Evolutionary conservation across 2,797 vertebrate genomes (phyloP).

Genomic region (Stomatorhinus walkeri): DNA sequence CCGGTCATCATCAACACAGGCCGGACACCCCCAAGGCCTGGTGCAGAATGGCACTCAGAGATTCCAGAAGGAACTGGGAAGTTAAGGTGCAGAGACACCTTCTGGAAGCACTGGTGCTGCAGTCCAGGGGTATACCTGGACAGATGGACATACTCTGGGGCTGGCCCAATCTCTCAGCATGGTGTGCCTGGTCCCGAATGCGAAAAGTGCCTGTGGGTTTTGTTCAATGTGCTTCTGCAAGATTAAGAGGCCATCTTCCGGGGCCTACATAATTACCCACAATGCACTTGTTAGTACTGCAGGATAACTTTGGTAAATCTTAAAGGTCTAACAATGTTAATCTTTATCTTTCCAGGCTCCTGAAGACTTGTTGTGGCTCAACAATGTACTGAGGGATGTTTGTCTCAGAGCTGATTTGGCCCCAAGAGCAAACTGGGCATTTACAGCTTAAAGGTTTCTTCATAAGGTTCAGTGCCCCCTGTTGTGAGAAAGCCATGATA

Average conservation of each 20-base stretch:
- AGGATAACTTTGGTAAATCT: not conserved
- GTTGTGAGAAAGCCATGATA: not conserved
- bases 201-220: not conserved
- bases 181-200: not conserved
- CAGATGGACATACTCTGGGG: not conserved
- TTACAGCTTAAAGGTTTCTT: not conserved
- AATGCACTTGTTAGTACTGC: not conserved
- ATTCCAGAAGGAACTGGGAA: not conserved
- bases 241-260: too few relatives aligned
- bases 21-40: not conserved
- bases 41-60: not conserved
- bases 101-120: not conserved
- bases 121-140: not conserved
- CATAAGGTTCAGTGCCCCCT: not conserved
- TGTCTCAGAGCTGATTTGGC: not conserved
- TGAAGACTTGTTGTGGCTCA: not conserved
- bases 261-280: not conserved
- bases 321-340: not conserved
- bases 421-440: not conserved
- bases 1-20: not conserved
- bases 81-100: not conserved
- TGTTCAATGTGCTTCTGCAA: not conserved
- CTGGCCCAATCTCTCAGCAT: not conserved
- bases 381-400: not conserved
- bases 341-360: not conserved